These are phyloP conservation scores for Vulpes ferrilata DNA, from an alignment of 2,113 vertebrate genomes.

Conservation along the genomic window DNA sequence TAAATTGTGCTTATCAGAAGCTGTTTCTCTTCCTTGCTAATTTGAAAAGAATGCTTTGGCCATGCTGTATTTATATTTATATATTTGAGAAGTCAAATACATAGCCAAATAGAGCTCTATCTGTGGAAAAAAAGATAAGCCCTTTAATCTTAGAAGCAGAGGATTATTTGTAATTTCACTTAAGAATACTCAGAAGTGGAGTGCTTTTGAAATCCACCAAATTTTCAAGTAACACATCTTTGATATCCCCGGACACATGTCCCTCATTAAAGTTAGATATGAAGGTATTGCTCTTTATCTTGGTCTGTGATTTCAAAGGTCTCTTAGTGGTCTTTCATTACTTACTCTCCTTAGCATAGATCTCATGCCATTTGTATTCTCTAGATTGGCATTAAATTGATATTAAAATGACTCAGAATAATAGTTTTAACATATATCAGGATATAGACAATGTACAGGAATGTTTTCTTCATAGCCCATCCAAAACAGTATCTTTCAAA, in stretches of 20 bases:
- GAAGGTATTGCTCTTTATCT: not conserved
- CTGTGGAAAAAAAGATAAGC: not conserved
- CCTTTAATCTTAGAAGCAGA: not conserved
- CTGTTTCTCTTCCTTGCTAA: not conserved
- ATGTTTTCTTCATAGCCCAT: not conserved
- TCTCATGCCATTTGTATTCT: not conserved
- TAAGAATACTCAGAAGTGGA: slow-evolving; percentile 23
- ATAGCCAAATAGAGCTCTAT: not conserved
- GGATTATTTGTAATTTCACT: not conserved
- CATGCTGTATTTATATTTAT: not conserved
- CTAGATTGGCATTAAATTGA: not conserved
- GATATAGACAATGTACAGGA: not conserved
- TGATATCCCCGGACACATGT: slow-evolving; percentile 20
- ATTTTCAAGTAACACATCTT: not conserved
- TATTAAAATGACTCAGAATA: not conserved
- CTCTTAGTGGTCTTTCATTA: not conserved
- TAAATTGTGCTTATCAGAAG: not conserved
- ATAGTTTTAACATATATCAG: not conserved
- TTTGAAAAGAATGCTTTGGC: slow-evolving; percentile 13
- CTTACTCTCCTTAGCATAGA: not conserved
- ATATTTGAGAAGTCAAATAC: not conserved
- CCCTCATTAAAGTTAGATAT: not conserved
- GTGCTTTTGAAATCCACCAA: slow-evolving; percentile 21
- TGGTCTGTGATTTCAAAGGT: not conserved
- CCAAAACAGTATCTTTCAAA: not conserved